A percentile compares a stretch with the other conserved stretches of the same genome.
Evolutionary conservation across 2,888 invertebrate genomes (phyloP).

Genomic region (Latrodectus hesperus): DNA sequence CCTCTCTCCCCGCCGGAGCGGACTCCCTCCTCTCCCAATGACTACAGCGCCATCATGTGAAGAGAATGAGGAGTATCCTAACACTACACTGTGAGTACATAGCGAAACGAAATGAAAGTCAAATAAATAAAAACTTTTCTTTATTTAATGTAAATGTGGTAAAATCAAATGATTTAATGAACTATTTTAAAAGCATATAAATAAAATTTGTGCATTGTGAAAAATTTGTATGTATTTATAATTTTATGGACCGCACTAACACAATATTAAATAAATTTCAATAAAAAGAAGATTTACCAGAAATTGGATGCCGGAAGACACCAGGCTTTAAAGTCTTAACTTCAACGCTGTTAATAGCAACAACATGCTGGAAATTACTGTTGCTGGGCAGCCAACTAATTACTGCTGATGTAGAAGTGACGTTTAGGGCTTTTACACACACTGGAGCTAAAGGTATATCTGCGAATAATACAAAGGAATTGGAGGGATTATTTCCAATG

Average conservation of each 20-base stretch:
- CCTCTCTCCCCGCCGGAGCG: no score
- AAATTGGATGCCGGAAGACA: constrained; percentile 91
- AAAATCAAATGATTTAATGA: neutral
- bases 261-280: neutral
- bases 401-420: constrained; percentile 92
- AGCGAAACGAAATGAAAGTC: no score
- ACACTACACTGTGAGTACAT: no score
- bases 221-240: neutral
- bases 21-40: no score
- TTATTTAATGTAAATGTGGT: no score
- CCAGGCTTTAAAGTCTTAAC: constrained; percentile 95
- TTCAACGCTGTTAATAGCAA: constrained; percentile 98
- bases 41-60: no score
- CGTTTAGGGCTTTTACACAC: constrained; percentile 92
- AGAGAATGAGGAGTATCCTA: no score
- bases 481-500: no score
- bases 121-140: no score
- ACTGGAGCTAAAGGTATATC: constrained; percentile 97
- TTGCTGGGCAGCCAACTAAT: constrained; percentile 99
- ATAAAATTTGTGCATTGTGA: neutral
- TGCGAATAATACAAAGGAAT: constrained; percentile 70
- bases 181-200: neutral
- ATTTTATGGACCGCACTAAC: neutral
- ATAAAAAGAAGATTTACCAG: constrained; percentile 77
- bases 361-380: constrained; percentile 97